A percentile compares a stretch with the other conserved stretches of the same genome.
Conservation (phyloP, 2,888 invertebrate species). For the Ochlodes sylvanus region DNA sequence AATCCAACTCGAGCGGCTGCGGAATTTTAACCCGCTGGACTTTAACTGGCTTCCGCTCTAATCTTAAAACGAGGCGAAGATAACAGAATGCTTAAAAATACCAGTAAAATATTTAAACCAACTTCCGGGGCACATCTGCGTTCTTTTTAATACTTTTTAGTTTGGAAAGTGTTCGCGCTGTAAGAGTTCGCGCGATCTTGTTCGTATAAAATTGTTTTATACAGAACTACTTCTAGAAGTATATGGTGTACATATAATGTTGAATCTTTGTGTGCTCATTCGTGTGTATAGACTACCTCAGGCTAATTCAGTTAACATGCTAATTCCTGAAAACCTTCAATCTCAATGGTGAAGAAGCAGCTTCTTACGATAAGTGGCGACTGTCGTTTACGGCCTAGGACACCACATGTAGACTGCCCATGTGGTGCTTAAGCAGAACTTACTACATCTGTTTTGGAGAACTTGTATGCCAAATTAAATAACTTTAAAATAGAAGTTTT, state of each 20-base stretch:
- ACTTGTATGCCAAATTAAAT: too few species aligned
- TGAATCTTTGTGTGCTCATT: too few species aligned
- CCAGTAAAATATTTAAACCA: constrained; percentile 24
- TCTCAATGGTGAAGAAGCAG: too few species aligned
- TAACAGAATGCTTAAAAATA: constrained; percentile 13
- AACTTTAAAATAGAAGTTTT: too few species aligned
- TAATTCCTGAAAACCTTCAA: too few species aligned
- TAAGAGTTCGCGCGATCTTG: constrained; percentile 15
- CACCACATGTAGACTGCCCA: too few species aligned
- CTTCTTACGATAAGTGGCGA: too few species aligned
- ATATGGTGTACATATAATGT: too few species aligned
- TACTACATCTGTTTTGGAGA: too few species aligned
- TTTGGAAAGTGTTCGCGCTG: constrained; percentile 13
- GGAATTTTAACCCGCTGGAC: not conserved
- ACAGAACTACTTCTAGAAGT: not conserved
- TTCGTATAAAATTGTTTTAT: not conserved
- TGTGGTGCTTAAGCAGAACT: too few species aligned
- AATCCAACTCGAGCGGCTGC: not conserved
- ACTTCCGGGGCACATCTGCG: constrained; percentile 23
- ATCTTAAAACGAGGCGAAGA: not conserved
- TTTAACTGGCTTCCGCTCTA: not conserved
- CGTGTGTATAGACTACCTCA: not conserved
- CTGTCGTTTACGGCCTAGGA: too few species aligned
- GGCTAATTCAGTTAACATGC: not conserved
- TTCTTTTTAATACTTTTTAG: constrained; percentile 27